Conservation (phyloP, 2,113 vertebrate genomes). For the Mirounga angustirostris region DNA sequence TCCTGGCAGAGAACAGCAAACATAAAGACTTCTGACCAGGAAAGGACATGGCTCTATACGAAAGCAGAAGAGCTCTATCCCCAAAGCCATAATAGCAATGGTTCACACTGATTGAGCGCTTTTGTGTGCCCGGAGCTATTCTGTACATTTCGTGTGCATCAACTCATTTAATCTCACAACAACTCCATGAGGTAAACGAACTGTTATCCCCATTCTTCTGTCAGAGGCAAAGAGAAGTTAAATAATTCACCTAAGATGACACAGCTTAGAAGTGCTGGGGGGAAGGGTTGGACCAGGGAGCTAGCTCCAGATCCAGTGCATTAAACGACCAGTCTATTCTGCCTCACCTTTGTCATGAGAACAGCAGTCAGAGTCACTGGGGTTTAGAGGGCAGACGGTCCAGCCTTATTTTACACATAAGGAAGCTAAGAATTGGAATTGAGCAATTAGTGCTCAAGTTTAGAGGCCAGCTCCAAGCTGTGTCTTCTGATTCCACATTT, state of each 20-base stretch:
- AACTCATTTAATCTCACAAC: not conserved
- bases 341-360: not conserved
- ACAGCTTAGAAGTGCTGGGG: not conserved
- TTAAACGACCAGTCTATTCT: not conserved
- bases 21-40: not conserved
- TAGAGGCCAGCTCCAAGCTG: not conserved
- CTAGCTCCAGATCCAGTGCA: not conserved
- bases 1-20: not conserved
- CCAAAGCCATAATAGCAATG: not conserved
- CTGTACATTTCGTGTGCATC: not conserved
- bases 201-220: not conserved
- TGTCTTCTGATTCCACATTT: not conserved
- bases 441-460: not conserved
- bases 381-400: not conserved
- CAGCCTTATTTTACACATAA: not conserved
- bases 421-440: not conserved
- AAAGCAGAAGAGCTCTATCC: not conserved
- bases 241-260: not conserved
- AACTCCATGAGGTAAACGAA: not conserved
- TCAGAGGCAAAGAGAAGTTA: not conserved
- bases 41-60: not conserved
- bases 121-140: not conserved
- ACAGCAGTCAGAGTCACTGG: not conserved
- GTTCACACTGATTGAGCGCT: not conserved
- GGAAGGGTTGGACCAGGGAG: not conserved